A percentile compares a stretch with the other conserved stretches of the same genome.
These are phyloP conservation scores for Xyliphius kryptos DNA, from an alignment of 2,113 vertebrate species.

Conservation along the genomic window DNA sequence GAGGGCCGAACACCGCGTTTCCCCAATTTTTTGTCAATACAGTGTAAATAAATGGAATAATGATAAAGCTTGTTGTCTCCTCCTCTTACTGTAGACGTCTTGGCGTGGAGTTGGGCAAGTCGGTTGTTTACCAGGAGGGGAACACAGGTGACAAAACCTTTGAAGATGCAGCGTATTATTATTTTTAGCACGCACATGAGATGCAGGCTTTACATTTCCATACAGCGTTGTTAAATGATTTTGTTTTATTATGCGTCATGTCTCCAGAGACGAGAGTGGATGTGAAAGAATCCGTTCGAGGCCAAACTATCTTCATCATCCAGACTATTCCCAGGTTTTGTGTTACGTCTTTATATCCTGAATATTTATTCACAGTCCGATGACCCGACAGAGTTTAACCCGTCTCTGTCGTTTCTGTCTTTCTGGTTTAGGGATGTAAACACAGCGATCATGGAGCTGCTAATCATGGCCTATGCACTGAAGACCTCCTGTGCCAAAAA, in stretches of 20 bases:
- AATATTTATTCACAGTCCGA: too few species aligned
- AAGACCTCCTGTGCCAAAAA: conserved; percentile 94
- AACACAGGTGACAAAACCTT: conserved; percentile 80
- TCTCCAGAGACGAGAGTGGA: conserved; percentile 92
- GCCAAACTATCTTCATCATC: conserved; percentile 97
- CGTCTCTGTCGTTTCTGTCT: too few species aligned
- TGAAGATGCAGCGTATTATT: background rate
- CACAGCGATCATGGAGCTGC: too few species aligned
- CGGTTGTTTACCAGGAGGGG: conserved; percentile 91
- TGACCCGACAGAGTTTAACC: too few species aligned
- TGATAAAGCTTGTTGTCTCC: conserved; percentile 1
- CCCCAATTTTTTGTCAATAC: too few species aligned
- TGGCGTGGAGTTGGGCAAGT: conserved; percentile 91
- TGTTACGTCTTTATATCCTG: background rate
- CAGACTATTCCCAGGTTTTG: conserved; percentile 93
- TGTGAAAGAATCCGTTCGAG: conserved; percentile 94
- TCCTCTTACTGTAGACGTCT: conserved; percentile 69
- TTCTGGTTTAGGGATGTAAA: too few species aligned
- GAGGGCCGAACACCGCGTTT: too few species aligned
- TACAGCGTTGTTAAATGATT: background rate
- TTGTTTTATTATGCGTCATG: background rate
- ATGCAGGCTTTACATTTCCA: background rate
- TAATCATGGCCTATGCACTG: conserved; percentile 45
- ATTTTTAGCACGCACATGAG: background rate
- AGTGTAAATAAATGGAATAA: too few species aligned